Evolutionary conservation across 2,113 vertebrate genomes (phyloP), one percentile per base, ranked within the genome.

Genomic region (Harpagus bidentatus): DNA sequence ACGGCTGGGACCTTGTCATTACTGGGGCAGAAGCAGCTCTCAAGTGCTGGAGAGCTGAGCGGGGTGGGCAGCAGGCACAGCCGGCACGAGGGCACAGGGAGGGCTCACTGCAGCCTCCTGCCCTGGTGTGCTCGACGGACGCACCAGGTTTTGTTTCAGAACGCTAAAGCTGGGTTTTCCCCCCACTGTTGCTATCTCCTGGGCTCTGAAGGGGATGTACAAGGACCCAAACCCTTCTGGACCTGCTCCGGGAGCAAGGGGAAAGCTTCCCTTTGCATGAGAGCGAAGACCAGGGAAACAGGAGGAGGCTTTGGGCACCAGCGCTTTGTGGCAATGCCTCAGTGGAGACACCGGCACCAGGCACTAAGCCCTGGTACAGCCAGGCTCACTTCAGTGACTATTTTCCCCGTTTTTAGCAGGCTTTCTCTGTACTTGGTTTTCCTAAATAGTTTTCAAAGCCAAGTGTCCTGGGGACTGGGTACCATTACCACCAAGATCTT

Each of bases 401-500:
- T 36, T 58, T 55, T 21, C 15, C 22, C 31, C 36, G 25, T 2
- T 53, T 61, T 77, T 67, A 38, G 7, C 23, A 15, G 32, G 2
- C 28, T 89, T 86, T 82, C 22, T 82, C 56, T 25, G 7, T 6
- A 25, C 31, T 40, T 42, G 34, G 31, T 82, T 78, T 56, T 66
- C 47, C 71, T 40, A 40, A 72, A 40, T 22, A 25, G 10, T 42
- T 69, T 90, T 47, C 48, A 40, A 69, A 70, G 36, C 38, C 9
- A 22, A 16, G 52, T 31, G 52, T 36, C 56, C 26, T 21, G n/a
- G 38, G 42, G 21, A 52, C 13, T 18, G 21, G 15, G 11, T 45
- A 29, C 3, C 38, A 28, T 13, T 32, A 13, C 8, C 29, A 45
- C 18, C 0, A 1, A 63, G 16, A 7, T 70, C 31, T 29, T 53